Evolutionary conservation across 1,140 invertebrate genomes (phyloP), one percentile per base, ranked within the genome.

Genomic region (Ganaspis sp.): DNA sequence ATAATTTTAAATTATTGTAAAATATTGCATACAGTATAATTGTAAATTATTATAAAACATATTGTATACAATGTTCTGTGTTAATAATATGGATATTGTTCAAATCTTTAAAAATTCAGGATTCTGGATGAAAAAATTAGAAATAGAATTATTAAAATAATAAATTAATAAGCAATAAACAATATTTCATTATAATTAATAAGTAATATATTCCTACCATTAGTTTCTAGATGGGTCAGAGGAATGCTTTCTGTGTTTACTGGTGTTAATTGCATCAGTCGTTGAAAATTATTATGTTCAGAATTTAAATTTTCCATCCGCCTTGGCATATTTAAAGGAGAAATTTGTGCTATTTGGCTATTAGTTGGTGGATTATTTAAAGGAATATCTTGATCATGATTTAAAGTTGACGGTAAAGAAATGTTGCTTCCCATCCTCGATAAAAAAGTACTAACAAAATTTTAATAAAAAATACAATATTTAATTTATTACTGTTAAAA

Each of bases 341-440:
- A 26, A 34, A 64, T 29, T 64, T 64, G 58, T 29, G 58, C 58
- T 29, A 64, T n/a, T 29, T 64, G 58, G 29, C 23, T 64, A n/a
- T 64, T 29, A 53, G 8, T n/a, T 38, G 19, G 12, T 73, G 45
- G 9, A 15, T 49, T 54, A 34, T 49, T 53, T 34, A 45, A 21
- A 45, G 49, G 9, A 42, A 85, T 82, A 64, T 89, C 87, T 34
- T 88, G 88, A 37, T 90, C 88, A 34, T 89, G 88, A 4, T 83
- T 81, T 4, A 89, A 85, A 38, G 85, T 88, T 4, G 88, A 87
- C 5, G 89, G 87, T 15, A 90, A 74, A 11, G 89, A 90, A 81
- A 88, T 85, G 79, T 90, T 91, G 73, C 89, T 90, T 70, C 89
- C 89, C n/a, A 91, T 85, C 9, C 87, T 87, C 11, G 83, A 82